phyloP scores from a whole-genome alignment of 1,140 invertebrate genomes.

The Epicauta chinensis region DNA sequence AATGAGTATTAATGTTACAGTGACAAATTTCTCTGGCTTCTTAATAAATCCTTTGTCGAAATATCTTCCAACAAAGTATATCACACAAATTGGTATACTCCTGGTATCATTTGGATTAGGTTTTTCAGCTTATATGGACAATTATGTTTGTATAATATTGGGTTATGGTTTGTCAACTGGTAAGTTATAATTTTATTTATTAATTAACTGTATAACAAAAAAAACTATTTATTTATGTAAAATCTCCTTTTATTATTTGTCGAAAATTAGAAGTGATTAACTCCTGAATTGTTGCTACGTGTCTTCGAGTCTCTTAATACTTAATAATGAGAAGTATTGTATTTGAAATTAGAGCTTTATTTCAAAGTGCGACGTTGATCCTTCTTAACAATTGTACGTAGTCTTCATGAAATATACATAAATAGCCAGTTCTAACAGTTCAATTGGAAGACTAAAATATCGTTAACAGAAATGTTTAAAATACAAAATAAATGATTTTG shows the following conservation, averaged over 20 bases:
- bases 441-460: conserved; percentile 14
- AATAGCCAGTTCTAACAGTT: conserved; percentile 8
- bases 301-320: conserved; percentile 12
- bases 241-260: no score
- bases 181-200: conserved; percentile 33
- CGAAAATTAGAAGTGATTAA: neutral
- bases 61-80: conserved; percentile 54
- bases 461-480: neutral
- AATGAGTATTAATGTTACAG: conserved; percentile 58
- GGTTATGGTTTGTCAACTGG: conserved; percentile 62
- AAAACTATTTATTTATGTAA: no score
- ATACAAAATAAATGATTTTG: neutral
- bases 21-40: conserved; percentile 63
- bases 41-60: conserved; percentile 60
- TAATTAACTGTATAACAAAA: no score
- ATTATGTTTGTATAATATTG: conserved; percentile 56
- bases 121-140: conserved; percentile 54
- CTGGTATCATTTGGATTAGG: conserved; percentile 56
- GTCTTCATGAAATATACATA: conserved; percentile 5
- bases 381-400: conserved; percentile 13
- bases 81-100: conserved; percentile 54
- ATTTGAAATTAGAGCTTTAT: conserved; percentile 7
- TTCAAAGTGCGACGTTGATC: conserved; percentile 13
- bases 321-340: conserved; percentile 16
- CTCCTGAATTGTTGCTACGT: conserved; percentile 7